phyloP scores from a whole-genome alignment of 2,113 vertebrate genomes.

The Xenus cinereus region DNA sequence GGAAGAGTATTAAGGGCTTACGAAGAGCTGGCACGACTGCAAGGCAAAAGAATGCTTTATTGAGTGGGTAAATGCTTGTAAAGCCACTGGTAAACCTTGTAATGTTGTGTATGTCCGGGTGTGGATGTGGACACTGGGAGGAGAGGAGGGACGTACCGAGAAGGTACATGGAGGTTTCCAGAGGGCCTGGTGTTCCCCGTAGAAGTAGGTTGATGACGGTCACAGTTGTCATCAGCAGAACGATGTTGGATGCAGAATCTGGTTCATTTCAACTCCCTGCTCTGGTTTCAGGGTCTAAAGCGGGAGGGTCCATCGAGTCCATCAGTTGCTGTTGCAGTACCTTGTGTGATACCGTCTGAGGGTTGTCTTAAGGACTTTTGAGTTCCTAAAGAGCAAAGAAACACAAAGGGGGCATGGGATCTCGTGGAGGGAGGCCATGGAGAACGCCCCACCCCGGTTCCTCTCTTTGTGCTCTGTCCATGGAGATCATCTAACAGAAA shows the following conservation, averaged over 20 bases:
- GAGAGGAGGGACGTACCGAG: not conserved
- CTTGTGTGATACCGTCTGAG: fast-evolving
- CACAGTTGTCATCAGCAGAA: not conserved
- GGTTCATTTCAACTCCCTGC: not conserved
- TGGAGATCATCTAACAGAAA: not conserved
- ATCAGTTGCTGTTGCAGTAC: not conserved
- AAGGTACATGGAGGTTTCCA: not conserved
- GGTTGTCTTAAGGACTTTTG: not conserved
- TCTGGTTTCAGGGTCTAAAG: not conserved
- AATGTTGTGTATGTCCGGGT: not conserved
- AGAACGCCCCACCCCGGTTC: not conserved
- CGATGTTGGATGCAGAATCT: not conserved
- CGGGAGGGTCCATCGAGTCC: not conserved
- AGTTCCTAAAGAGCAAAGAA: not conserved
- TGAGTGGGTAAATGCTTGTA: not conserved
- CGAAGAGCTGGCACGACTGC: not conserved
- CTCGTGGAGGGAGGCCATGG: not conserved
- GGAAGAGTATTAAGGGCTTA: not conserved
- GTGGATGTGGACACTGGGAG: not conserved
- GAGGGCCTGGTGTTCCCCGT: not conserved
- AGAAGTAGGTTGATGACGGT: not conserved
- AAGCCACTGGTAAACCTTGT: not conserved
- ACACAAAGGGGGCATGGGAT: fast-evolving
- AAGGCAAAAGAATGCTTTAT: not conserved
- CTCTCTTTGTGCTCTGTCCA: not conserved